Conservation (phyloP, 2,888 invertebrate genomes). For the Philonicus albiceps region DNA sequence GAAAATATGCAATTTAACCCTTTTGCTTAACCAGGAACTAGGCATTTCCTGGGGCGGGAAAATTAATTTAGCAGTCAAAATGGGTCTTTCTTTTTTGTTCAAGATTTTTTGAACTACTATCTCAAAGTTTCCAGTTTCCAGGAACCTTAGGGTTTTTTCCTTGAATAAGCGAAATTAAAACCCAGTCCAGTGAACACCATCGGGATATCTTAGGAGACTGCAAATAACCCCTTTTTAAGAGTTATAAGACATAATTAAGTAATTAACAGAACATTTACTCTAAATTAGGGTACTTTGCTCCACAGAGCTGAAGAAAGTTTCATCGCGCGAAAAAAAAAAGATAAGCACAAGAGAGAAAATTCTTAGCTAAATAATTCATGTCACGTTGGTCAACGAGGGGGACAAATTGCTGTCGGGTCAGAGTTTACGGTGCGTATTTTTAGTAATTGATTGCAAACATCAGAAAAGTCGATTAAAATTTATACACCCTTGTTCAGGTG, state of each 20-base stretch:
- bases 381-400: background rate
- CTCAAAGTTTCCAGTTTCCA: background rate
- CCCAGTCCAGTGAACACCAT: background rate
- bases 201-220: background rate
- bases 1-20: background rate
- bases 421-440: background rate
- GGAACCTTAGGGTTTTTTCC: background rate
- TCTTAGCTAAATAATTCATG: background rate
- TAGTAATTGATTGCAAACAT: background rate
- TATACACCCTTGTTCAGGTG: background rate
- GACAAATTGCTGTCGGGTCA: background rate
- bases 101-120: background rate
- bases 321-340: background rate
- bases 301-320: background rate
- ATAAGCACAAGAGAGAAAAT: background rate
- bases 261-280: background rate
- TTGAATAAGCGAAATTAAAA: background rate
- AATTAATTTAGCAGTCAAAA: slow-evolving; percentile 5
- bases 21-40: background rate
- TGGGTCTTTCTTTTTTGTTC: background rate
- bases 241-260: background rate
- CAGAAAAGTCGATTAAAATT: background rate
- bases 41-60: background rate
- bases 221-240: background rate
- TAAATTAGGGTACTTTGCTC: background rate